Evolutionary conservation across 1,140 invertebrate genomes (phyloP), one percentile per base, ranked within the genome.

Genomic region (Halesus radiatus): DNA sequence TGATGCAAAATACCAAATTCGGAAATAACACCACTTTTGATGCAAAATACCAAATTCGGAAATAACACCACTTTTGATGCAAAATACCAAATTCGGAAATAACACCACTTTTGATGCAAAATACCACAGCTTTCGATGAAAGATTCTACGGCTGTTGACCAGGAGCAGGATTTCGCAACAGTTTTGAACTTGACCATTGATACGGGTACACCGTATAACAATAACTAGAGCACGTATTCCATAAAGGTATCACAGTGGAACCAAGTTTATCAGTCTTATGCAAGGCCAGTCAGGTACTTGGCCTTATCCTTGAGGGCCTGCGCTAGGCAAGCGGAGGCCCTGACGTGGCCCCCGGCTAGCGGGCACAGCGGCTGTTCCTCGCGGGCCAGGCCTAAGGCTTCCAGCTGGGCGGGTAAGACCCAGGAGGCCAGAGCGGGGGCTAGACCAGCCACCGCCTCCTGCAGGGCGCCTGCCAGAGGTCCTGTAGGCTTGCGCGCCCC

Each of bases 221-320:
- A 45, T 13, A 45, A 45, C 37, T 8, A 45, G 37, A 45, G 37
- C 37, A 45, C 10, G 10, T 45, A 45, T 45, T 45, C n/a, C 37
- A 45, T 45, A 13, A 45, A 45, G 37, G 37, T 60, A 60, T 60
- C 26, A 37, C 29, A 45, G 64, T 45, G 37, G 13, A 45, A 45
- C 37, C 37, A 7, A 45, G 37, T 45, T 7, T 10, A 45, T 45
- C 37, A 45, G 37, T 45, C 8, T 20, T 68, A 68, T 8, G 64
- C 32, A 16, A 68, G 64, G 5, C 29, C 20, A 0, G 23, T 8
- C 29, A 75, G 72, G 72, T 58, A 75, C 22, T 75, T 75, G 53
- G 32, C 22, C 13, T 75, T 75, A 54, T 75, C 72, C 32, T 56
- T 75, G 53, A 75, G 13, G 1, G 54, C 54, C 72, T 75, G 72